phyloP scores from a whole-genome alignment of 2,888 invertebrate species.

The Abrostola tripartita region DNA sequence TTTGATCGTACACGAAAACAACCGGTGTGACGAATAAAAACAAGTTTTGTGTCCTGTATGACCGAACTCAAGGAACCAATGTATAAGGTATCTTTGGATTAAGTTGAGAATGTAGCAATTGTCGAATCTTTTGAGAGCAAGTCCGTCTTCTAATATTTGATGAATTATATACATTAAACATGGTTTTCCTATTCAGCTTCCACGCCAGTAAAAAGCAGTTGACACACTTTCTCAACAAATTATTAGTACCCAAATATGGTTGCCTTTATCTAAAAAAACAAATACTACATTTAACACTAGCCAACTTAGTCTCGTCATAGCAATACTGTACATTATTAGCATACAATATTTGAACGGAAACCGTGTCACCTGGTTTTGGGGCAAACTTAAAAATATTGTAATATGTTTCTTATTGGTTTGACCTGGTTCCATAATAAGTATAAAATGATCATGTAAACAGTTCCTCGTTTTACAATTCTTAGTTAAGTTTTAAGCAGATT shows the following conservation, averaged over 20 bases:
- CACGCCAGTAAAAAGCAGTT: background rate
- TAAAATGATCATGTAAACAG: too few species aligned
- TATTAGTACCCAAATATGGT: slow-evolving; percentile 34
- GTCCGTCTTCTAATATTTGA: too few species aligned
- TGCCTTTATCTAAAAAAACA: slow-evolving; percentile 9
- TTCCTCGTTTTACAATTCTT: too few species aligned
- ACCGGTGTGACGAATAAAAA: too few species aligned
- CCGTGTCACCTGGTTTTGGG: slow-evolving; percentile 46
- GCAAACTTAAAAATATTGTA: slow-evolving; percentile 14
- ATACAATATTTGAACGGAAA: slow-evolving; percentile 40
- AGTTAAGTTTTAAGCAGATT: background rate
- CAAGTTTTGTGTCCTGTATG: too few species aligned
- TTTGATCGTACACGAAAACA: too few species aligned
- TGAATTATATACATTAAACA: too few species aligned
- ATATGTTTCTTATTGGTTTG: slow-evolving; percentile 15
- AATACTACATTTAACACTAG: slow-evolving; percentile 13
- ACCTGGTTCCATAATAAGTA: slow-evolving; percentile 26
- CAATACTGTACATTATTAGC: slow-evolving; percentile 22
- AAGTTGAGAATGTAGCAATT: too few species aligned
- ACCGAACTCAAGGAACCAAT: too few species aligned
- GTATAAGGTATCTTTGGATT: too few species aligned
- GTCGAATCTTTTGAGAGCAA: too few species aligned
- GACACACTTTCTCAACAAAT: slow-evolving; percentile 20
- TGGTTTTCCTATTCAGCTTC: background rate
- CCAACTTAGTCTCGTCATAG: slow-evolving; percentile 8